These are phyloP conservation scores for Pseudomyrmex flavicornis DNA, from an alignment of 1,140 invertebrate species.

Conservation along the genomic window DNA sequence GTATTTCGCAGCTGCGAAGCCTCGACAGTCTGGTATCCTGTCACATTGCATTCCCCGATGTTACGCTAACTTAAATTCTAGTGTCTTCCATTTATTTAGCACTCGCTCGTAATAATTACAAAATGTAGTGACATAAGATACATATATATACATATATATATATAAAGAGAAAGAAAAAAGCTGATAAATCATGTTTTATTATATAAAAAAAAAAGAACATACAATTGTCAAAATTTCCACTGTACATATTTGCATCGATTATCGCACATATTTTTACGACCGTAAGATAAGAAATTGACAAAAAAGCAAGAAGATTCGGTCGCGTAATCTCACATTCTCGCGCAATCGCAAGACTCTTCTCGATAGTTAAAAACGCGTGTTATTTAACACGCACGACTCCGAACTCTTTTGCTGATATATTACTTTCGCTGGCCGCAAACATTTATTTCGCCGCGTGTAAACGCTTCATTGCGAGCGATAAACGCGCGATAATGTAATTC, in stretches of 20 bases:
- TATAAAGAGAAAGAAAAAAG: neutral
- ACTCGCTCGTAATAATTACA: neutral
- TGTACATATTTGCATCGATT: neutral
- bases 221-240: constrained; percentile 6
- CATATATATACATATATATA: neutral
- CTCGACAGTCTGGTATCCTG: neutral
- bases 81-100: neutral
- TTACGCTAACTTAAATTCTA: constrained; percentile 33
- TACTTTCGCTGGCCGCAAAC: constrained; percentile 49
- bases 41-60: constrained; percentile 8
- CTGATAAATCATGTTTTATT: neutral
- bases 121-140: neutral
- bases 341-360: constrained; percentile 8
- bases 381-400: constrained; percentile 13
- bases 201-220: neutral
- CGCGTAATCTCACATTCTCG: constrained; percentile 16
- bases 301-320: neutral
- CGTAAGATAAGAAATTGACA: neutral
- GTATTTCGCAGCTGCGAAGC: constrained; percentile 5
- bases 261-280: neutral
- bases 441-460: constrained; percentile 39
- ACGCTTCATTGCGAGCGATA: constrained; percentile 43
- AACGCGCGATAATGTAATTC: constrained; percentile 51
- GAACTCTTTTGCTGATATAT: constrained; percentile 16
- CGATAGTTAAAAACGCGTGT: constrained; percentile 18